These are phyloP conservation scores for Tetragnatha versicolor DNA, from an alignment of 1,140 invertebrate species.

Conservation along the genomic window DNA sequence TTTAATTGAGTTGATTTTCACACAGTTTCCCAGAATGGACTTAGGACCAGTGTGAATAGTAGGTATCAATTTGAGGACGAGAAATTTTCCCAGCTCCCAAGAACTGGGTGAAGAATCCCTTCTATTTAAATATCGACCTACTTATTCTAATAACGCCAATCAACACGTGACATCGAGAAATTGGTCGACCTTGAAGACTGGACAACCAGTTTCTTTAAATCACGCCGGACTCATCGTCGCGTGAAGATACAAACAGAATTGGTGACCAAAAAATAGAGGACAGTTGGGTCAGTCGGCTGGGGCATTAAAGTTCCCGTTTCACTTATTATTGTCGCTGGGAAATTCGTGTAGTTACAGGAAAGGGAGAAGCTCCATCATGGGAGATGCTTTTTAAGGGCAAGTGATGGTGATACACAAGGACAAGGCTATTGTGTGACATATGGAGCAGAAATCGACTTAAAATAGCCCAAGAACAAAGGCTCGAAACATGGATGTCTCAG, in stretches of 20 bases:
- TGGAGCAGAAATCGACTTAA: constrained; percentile 30
- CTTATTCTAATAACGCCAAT: constrained; percentile 1
- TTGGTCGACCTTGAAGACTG: constrained; percentile 38
- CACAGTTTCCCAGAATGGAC: no score
- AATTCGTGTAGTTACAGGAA: not conserved
- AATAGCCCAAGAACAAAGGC: not conserved
- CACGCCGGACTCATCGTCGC: constrained; percentile 22
- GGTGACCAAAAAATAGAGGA: constrained; percentile 14
- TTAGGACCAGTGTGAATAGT: no score
- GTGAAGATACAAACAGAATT: constrained; percentile 30
- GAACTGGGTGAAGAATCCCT: no score
- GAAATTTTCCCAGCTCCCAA: no score
- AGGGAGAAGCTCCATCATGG: not conserved
- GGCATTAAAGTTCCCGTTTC: not conserved
- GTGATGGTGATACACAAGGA: constrained; percentile 4
- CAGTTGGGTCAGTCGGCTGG: constrained; percentile 16
- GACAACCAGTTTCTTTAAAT: constrained; percentile 35
- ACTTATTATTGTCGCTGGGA: constrained; percentile 4
- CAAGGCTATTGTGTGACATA: constrained; percentile 4
- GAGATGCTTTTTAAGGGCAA: not conserved
- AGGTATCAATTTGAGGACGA: no score
- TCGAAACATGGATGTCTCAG: not conserved
- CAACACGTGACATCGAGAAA: not conserved
- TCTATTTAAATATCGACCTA: no score
- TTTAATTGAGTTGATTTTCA: no score